These are phyloP conservation scores for Azemiops feae DNA, from an alignment of 2,113 vertebrate genomes.

Conservation along the genomic window DNA sequence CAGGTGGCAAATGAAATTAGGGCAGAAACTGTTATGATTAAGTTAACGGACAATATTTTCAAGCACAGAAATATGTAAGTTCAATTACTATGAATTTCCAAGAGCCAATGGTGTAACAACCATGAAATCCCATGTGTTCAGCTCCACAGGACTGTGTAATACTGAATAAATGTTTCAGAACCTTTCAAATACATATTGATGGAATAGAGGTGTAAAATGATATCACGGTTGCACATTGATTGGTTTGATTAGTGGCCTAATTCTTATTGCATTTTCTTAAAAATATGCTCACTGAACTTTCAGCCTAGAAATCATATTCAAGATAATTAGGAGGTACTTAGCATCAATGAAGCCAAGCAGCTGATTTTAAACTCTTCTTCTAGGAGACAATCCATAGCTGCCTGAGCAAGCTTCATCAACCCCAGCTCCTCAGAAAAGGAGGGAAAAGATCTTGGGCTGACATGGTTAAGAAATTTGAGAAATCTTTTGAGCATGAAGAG, in stretches of 20 bases:
- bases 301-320: background rate
- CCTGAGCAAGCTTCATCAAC: background rate
- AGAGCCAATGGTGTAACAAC: background rate
- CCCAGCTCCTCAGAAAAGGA: background rate
- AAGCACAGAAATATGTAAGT: background rate
- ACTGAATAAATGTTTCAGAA: background rate
- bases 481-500: background rate
- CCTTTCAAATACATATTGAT: background rate
- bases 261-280: background rate
- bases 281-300: background rate
- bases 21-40: constrained; percentile 10
- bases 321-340: background rate
- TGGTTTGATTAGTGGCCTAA: background rate
- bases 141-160: background rate
- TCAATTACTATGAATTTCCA: constrained; percentile 13
- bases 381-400: background rate
- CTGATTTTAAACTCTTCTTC: background rate
- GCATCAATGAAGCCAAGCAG: background rate
- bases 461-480: background rate
- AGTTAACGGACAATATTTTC: background rate
- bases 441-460: background rate
- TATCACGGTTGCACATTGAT: background rate
- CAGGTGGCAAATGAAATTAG: background rate
- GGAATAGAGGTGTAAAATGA: background rate
- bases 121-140: background rate